phyloP scores from a whole-genome alignment of 2,113 vertebrate genomes.

The Bagarius yarrelli region DNA sequence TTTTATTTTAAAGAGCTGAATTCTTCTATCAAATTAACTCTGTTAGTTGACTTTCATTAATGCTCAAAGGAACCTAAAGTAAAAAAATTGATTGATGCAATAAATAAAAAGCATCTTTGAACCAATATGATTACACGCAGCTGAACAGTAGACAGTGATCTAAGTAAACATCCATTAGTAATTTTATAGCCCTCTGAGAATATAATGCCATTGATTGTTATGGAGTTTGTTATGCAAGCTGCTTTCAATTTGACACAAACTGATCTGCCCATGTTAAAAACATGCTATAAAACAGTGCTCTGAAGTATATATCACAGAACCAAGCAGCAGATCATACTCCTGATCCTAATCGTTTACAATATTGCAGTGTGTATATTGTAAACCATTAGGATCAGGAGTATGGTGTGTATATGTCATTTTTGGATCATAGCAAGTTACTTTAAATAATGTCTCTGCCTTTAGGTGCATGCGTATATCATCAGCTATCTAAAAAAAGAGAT shows the following conservation, averaged over 20 bases:
- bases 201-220: neutral
- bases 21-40: neutral
- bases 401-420: neutral
- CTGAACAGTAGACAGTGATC: neutral
- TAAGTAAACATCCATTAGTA: neutral
- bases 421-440: neutral
- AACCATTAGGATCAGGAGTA: no score
- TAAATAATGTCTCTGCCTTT: constrained; percentile 15
- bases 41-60: neutral
- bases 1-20: no score
- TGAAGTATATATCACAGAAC: neutral
- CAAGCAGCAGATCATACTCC: neutral
- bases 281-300: neutral
- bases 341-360: neutral
- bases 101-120: neutral
- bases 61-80: neutral
- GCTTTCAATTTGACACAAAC: neutral
- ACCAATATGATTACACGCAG: neutral
- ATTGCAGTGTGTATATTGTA: neutral
- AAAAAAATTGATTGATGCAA: neutral
- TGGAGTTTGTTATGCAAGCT: neutral
- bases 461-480: constrained; percentile 99
- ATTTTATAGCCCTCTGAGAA: neutral
- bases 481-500: constrained; percentile 96
- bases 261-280: neutral